Evolutionary conservation across 2,888 invertebrate genomes (phyloP), one percentile per base, ranked within the genome.

Genomic region (Drosophila demipolita): DNA sequence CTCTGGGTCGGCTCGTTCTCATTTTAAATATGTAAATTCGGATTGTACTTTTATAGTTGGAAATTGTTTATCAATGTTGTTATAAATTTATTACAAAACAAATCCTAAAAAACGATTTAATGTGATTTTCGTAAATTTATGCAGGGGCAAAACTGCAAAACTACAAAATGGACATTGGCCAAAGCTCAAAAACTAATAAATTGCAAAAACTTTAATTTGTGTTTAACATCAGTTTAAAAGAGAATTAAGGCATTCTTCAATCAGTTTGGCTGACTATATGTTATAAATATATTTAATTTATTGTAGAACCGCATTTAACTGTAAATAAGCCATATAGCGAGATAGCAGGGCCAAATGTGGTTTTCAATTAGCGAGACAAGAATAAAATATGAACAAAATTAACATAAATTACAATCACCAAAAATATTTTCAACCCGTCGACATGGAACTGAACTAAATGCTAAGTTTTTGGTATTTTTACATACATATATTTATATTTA

Each of bases 11-110:
- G 80, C 57, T 72, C 55, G 55, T 61, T 69, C 72, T 54, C 73
- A 68, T 80, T 82, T 82, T 80, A 87, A 89, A 89, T 87, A 87
- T 90, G 88, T 61, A 88, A 90, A 88, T 88, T 82, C 58, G 58
- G 78, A 82, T 79, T 79, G 73, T 71, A 75, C 64, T 75, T 73
- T 71, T 82, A 73, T 81, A 73, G 75, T 61, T 63, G 52, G 79
- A 64, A 78, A 80, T 83, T 84, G 80, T 87, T 87, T 75, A 73
- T 66, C 77, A 84, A 85, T 73, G 77, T 85, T 84, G 82, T 82
- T 87, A 85, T 82, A 84, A 84, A 85, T 87, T 87, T 83, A 85
- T 84, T 83, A 83, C 73, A 78, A 75, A 82, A 68, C 69, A 66
- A 65, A 54, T 60, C 55, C 36, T 29, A 68, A 84, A 75, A 84